Evolutionary conservation across 53 echinoderm and acorn worm genomes (phyloP).

Genomic region (Patiria pectinifera): DNA sequence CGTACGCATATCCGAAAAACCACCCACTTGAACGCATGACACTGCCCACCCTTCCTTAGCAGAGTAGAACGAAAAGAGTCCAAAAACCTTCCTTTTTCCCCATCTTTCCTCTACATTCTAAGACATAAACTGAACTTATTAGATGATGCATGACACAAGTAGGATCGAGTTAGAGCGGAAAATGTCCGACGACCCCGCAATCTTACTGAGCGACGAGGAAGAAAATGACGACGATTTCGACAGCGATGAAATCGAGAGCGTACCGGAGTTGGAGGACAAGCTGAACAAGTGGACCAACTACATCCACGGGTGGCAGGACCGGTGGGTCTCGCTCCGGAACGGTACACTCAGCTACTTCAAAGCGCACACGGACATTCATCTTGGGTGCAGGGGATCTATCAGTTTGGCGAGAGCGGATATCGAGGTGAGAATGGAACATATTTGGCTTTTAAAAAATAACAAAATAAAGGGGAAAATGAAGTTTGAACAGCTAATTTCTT

Average conservation of each 20-base stretch:
- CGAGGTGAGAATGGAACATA: slow-evolving; percentile 63
- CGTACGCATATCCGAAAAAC: slow-evolving; percentile 30
- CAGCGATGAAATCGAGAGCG: slow-evolving; percentile 68
- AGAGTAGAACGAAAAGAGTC: background rate
- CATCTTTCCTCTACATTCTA: background rate
- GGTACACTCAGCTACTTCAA: slow-evolving; percentile 95
- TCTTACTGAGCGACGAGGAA: slow-evolving; percentile 75
- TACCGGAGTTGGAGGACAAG: slow-evolving; percentile 85
- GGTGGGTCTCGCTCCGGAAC: slow-evolving; percentile 90
- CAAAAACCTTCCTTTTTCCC: slow-evolving; percentile 1
- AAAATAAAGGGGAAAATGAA: too few species aligned
- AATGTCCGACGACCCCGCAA: slow-evolving; percentile 68
- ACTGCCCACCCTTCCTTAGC: slow-evolving; percentile 9
- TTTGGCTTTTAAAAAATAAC: background rate
- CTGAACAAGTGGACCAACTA: slow-evolving; percentile 99
- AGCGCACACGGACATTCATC: slow-evolving; percentile 83
- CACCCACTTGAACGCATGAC: background rate
- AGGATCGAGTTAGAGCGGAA: slow-evolving; percentile 49
- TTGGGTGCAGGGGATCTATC: slow-evolving; percentile 92
- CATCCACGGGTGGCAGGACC: slow-evolving; percentile 96
- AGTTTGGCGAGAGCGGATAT: slow-evolving; percentile 93
- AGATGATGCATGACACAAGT: slow-evolving; percentile 56
- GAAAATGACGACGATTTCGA: slow-evolving; percentile 86
- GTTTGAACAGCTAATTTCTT: too few species aligned
- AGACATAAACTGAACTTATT: background rate